phyloP scores from a whole-genome alignment of 2,797 vertebrate species.

The Chaetodon trifasciatus region DNA sequence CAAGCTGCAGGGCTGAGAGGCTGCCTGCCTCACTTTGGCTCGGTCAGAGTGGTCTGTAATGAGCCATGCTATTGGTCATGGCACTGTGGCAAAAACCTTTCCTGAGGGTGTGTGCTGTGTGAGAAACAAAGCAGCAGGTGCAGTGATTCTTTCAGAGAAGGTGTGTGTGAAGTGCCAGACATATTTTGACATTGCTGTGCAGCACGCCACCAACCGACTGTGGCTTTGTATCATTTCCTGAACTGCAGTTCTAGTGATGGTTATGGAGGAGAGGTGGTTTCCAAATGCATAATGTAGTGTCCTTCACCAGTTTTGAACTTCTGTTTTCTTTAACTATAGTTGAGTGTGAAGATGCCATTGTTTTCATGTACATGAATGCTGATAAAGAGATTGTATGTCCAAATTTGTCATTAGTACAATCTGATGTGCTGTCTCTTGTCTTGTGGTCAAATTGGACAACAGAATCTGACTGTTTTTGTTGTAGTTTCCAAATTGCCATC shows the following conservation, averaged over 20 bases:
- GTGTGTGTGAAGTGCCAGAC: slow-evolving; percentile 22
- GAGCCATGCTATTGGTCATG: slow-evolving; percentile 71
- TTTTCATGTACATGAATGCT: neutral
- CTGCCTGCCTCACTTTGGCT: slow-evolving; percentile 39
- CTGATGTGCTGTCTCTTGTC: neutral
- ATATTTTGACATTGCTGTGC: slow-evolving; percentile 18
- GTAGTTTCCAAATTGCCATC: neutral
- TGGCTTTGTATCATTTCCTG: slow-evolving; percentile 16
- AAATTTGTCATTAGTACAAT: neutral
- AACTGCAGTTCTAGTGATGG: neutral
- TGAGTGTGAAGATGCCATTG: too few species aligned
- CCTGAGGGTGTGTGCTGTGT: slow-evolving; percentile 24
- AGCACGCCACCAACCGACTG: slow-evolving; percentile 2
- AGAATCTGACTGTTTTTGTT: too few species aligned
- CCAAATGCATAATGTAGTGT: neutral
- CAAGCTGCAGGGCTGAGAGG: slow-evolving; percentile 33
- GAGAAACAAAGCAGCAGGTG: slow-evolving; percentile 53
- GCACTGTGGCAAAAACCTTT: slow-evolving; percentile 30
- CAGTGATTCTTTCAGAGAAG: neutral
- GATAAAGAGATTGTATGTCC: neutral
- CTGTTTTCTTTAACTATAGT: neutral
- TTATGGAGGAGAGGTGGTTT: neutral
- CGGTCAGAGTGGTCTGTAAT: slow-evolving; percentile 64
- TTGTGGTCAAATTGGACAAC: neutral
- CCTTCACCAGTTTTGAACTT: neutral